phyloP scores from a whole-genome alignment of 2,113 vertebrate species.

The Corvus cornix region DNA sequence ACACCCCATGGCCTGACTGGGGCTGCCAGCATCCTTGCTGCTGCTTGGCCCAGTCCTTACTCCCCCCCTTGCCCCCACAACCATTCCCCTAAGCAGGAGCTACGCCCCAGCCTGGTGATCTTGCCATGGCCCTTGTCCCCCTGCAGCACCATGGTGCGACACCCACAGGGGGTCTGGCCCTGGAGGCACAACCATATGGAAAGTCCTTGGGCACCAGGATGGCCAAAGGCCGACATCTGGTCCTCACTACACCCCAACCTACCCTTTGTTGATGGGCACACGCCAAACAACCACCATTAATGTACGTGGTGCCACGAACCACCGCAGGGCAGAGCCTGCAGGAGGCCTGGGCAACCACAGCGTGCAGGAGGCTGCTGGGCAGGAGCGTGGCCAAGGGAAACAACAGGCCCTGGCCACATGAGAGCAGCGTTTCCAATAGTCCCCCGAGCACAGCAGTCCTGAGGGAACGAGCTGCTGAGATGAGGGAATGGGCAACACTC shows the following conservation, averaged over 20 bases:
- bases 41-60: fast-evolving
- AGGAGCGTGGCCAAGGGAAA: not conserved
- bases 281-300: fast-evolving
- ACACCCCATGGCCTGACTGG: fast-evolving
- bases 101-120: fast-evolving
- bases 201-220: not conserved
- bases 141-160: fast-evolving
- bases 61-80: fast-evolving
- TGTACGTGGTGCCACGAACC: fast-evolving
- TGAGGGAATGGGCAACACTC: fast-evolving
- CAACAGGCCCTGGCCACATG: fast-evolving
- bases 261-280: not conserved
- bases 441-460: not conserved
- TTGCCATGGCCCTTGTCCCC: not conserved
- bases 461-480: fast-evolving
- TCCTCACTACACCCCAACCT: fast-evolving
- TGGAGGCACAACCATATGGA: fast-evolving
- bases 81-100: not conserved
- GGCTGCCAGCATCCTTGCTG: not conserved
- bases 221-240: not conserved
- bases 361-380: fast-evolving
- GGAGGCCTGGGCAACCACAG: not conserved
- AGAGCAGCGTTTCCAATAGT: fast-evolving
- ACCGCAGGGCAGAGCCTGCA: fast-evolving
- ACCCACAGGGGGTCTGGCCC: not conserved